Conservation (phyloP, 2,113 vertebrate species). For the Pteropus alecto region DNA sequence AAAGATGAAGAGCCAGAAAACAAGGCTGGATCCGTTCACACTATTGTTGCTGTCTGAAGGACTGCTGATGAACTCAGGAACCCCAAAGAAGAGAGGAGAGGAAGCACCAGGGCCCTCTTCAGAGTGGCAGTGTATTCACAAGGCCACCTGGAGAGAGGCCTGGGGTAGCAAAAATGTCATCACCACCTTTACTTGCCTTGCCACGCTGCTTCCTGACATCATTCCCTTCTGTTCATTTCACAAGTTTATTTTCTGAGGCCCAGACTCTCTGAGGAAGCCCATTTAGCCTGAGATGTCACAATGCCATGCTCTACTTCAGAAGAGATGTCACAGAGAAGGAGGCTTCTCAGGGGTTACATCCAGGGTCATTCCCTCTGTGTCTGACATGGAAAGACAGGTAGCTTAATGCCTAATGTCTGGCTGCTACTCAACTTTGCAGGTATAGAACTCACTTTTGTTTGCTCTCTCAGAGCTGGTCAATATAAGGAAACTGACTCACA, state of each 20-base stretch:
- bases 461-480: not conserved
- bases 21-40: not conserved
- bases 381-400: not conserved
- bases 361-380: not conserved
- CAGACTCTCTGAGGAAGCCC: not conserved
- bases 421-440: not conserved
- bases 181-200: not conserved
- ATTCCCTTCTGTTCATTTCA: not conserved
- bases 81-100: not conserved
- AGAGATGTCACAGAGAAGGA: conserved; percentile 48
- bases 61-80: not conserved
- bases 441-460: not conserved
- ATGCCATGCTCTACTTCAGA: conserved; percentile 14
- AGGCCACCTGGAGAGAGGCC: not conserved
- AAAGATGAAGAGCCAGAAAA: conserved; percentile 35
- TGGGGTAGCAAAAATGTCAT: not conserved
- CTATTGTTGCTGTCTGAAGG: not conserved
- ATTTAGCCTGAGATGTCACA: conserved; percentile 18
- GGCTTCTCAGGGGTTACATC: not conserved
- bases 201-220: not conserved
- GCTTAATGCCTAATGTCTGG: not conserved
- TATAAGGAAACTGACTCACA: not conserved
- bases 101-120: not conserved
- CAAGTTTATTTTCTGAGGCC: conserved; percentile 1
- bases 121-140: not conserved